These are phyloP conservation scores for Penaeus japonicus DNA, from an alignment of 1,140 invertebrate species.

Conservation along the genomic window DNA sequence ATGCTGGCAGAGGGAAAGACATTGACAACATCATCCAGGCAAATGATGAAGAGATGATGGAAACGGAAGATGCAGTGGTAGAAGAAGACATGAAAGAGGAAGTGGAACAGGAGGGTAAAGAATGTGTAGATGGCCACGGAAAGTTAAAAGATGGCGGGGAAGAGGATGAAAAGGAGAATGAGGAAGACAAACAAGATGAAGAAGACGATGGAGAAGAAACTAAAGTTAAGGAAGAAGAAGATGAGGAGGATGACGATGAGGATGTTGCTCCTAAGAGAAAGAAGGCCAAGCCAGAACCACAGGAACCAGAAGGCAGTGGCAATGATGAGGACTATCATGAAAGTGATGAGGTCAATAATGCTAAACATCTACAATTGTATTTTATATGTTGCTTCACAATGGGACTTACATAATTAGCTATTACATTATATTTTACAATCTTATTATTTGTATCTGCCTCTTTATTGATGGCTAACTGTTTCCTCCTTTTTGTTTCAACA, in stretches of 20 bases:
- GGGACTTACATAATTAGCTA: too few relatives aligned
- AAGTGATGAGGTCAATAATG: conserved; percentile 28
- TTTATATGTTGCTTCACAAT: not conserved
- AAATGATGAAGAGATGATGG: conserved; percentile 58
- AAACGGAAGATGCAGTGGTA: conserved; percentile 51
- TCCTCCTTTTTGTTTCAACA: not conserved
- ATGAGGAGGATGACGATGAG: conserved; percentile 17
- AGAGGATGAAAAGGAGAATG: conserved; percentile 31
- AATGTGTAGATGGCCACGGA: not conserved
- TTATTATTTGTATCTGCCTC: not conserved
- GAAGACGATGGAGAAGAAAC: conserved; percentile 24
- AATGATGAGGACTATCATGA: conserved; percentile 47
- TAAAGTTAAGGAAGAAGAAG: conserved; percentile 24
- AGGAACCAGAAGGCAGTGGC: conserved; percentile 31
- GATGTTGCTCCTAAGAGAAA: conserved; percentile 67
- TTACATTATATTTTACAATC: not conserved
- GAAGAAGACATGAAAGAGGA: conserved; percentile 50
- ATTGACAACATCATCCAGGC: conserved; percentile 87
- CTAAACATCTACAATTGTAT: not conserved
- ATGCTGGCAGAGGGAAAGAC: conserved; percentile 85
- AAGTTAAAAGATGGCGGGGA: conserved; percentile 54
- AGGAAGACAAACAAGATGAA: conserved; percentile 35
- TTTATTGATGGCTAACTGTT: not conserved
- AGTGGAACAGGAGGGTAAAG: not conserved
- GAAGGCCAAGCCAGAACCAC: conserved; percentile 61